phyloP scores from a whole-genome alignment of 2,113 vertebrate genomes.

The Rhabdornis inornatus region DNA sequence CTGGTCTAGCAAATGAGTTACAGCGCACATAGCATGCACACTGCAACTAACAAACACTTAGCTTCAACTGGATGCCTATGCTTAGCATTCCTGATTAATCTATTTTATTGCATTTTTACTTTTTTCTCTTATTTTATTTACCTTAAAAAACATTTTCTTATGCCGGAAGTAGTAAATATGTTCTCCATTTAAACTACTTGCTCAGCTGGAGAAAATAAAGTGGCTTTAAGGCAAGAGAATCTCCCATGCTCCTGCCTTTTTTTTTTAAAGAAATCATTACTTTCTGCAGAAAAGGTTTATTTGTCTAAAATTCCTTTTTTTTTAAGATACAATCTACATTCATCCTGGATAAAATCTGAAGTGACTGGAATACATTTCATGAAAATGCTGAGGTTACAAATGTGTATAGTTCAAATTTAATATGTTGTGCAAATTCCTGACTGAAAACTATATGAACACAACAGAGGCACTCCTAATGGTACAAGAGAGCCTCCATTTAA shows the following conservation, averaged over 20 bases:
- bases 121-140: background rate
- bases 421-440: background rate
- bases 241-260: rapidly evolving
- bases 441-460: background rate
- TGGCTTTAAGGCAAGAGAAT: background rate
- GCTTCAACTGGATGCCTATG: background rate
- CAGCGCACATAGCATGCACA: background rate
- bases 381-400: background rate
- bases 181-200: background rate
- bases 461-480: background rate
- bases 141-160: background rate
- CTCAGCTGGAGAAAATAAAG: background rate
- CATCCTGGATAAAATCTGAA: background rate
- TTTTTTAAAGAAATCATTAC: background rate
- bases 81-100: background rate
- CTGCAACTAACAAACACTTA: background rate
- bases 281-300: background rate
- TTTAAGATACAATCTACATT: background rate
- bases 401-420: background rate
- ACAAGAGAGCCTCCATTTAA: background rate
- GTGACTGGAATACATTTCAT: background rate
- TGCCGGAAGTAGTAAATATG: background rate
- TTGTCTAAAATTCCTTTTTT: background rate
- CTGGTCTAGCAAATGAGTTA: background rate
- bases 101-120: background rate